Evolutionary conservation across 1,140 invertebrate genomes (phyloP).

Genomic region (Rhynchophorus ferrugineus): DNA sequence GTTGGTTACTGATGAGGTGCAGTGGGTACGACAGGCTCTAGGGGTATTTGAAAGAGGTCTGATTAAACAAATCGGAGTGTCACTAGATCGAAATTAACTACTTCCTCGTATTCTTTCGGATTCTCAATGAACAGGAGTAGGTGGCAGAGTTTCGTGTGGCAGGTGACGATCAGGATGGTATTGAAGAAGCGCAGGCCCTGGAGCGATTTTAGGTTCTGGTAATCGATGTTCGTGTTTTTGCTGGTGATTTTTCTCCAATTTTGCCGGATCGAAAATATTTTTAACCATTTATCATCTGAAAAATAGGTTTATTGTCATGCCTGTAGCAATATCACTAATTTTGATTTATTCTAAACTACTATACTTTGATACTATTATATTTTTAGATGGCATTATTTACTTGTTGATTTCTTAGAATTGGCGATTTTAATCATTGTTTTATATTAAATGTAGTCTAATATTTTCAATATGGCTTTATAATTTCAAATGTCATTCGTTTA

Average conservation of each 20-base stretch:
- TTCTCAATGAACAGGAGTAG: slow-evolving; percentile 7
- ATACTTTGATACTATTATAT: neutral
- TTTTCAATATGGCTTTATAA: too few species aligned
- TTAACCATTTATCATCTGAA: slow-evolving; percentile 1
- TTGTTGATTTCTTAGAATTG: too few species aligned
- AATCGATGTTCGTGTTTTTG: slow-evolving; percentile 1
- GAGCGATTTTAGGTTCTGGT: slow-evolving; percentile 14
- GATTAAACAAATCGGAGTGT: too few species aligned
- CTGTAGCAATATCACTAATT: neutral
- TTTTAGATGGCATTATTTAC: too few species aligned
- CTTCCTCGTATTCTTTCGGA: slow-evolving; percentile 17
- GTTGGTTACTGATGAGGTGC: too few species aligned
- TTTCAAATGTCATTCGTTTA: too few species aligned
- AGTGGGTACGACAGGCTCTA: too few species aligned
- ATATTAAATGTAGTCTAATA: neutral
- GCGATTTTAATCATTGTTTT: neutral
- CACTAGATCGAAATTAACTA: too few species aligned
- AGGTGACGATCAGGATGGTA: slow-evolving; percentile 13
- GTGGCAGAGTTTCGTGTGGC: slow-evolving; percentile 10
- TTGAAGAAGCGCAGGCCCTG: slow-evolving; percentile 19
- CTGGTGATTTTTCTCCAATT: neutral
- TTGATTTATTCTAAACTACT: neutral
- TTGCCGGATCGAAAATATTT: slow-evolving; percentile 5
- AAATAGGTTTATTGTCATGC: too few species aligned
- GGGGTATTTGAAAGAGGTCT: too few species aligned